Conservation (phyloP, 1,140 invertebrate genomes). For the Neuroterus valhalla region DNA sequence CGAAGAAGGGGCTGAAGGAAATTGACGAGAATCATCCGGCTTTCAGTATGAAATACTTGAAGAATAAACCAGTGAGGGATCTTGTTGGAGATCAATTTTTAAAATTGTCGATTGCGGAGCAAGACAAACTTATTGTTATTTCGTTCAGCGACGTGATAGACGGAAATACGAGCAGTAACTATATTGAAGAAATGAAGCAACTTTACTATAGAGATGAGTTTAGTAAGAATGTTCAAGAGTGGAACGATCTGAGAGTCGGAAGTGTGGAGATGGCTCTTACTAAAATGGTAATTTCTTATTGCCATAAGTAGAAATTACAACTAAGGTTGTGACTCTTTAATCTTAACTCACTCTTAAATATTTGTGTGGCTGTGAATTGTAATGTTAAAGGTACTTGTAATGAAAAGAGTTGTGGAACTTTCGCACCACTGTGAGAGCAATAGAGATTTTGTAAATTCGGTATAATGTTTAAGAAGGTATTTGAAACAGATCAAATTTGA, state of each 20-base stretch:
- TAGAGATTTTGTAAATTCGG: too few relatives aligned
- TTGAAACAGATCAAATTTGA: too few relatives aligned
- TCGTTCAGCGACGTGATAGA: conserved; percentile 85
- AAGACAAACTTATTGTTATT: conserved; percentile 89
- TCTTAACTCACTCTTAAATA: too few relatives aligned
- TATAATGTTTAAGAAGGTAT: too few relatives aligned
- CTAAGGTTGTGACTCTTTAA: too few relatives aligned
- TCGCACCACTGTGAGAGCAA: too few relatives aligned
- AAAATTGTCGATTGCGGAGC: conserved; percentile 87
- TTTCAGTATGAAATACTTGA: conserved; percentile 93
- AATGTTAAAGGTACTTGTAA: too few relatives aligned
- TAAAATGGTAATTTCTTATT: conserved; percentile 83
- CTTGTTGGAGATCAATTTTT: conserved; percentile 94
- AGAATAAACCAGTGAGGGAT: conserved; percentile 95
- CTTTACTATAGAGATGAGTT: conserved; percentile 96
- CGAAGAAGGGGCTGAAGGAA: conserved; percentile 93
- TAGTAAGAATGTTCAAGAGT: conserved; percentile 95
- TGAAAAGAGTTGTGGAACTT: too few relatives aligned
- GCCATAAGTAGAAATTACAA: too few relatives aligned
- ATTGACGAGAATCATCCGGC: conserved; percentile 95
- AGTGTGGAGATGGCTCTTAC: conserved; percentile 92
- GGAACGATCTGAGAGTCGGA: conserved; percentile 93
- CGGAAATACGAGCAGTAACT: conserved; percentile 83
- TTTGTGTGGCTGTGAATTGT: too few relatives aligned
- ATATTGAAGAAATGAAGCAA: conserved; percentile 94